Conservation (phyloP, 2,113 vertebrate genomes). For the Calidris pugnax region DNA sequence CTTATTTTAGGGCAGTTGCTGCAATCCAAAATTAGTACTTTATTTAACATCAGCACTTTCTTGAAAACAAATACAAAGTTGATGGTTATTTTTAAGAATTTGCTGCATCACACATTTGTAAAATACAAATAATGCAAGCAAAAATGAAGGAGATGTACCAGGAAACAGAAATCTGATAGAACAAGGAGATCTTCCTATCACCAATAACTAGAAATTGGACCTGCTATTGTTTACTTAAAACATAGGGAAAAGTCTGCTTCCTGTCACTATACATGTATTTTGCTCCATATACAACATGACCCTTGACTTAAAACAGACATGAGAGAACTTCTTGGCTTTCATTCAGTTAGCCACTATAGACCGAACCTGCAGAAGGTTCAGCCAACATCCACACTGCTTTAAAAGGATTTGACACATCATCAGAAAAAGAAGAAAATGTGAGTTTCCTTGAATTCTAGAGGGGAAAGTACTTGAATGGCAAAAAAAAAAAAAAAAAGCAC, state of each 20-base stretch:
- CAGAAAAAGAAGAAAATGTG: not conserved
- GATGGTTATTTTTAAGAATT: constrained; percentile 52
- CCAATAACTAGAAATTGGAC: not conserved
- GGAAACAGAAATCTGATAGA: constrained; percentile 56
- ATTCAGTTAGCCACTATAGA: not conserved
- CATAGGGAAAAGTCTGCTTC: constrained; percentile 14
- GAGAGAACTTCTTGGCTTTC: constrained; percentile 4
- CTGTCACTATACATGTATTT: constrained; percentile 16
- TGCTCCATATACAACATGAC: constrained; percentile 46
- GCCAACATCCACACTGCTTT: constrained; percentile 3
- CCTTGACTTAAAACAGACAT: not conserved
- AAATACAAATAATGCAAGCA: constrained; percentile 31
- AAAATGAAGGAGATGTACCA: constrained; percentile 33
- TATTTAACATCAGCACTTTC: constrained; percentile 52
- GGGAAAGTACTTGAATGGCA: constrained; percentile 8
- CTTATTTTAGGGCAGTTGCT: not conserved
- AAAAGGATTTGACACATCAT: constrained; percentile 20
- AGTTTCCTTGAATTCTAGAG: constrained; percentile 29
- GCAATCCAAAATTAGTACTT: constrained; percentile 29
- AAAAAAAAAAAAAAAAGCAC: not conserved
- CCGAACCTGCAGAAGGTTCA: constrained; percentile 29
- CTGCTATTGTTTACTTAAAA: constrained; percentile 28
- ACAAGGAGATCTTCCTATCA: constrained; percentile 39
- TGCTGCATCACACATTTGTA: constrained; percentile 53
- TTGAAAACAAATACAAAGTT: constrained; percentile 59